Base-by-base conservation (phyloP, 2,797 vertebrate species). In the Trachurus trachurus region DNA sequence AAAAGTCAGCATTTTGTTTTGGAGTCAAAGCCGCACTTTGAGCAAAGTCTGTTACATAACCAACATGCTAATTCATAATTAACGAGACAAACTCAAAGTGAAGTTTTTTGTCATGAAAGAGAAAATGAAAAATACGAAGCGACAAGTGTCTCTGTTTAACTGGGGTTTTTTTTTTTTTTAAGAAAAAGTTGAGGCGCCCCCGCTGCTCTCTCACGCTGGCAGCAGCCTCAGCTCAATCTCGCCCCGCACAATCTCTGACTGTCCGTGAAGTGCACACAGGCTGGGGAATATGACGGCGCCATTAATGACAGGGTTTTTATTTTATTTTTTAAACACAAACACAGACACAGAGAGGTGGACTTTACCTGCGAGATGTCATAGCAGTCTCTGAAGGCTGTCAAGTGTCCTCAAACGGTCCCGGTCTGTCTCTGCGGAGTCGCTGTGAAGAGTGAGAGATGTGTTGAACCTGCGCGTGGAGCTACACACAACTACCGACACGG, bases 361-460 rank as follows among this genome's bases (percentile, higher is more conserved):
- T 94, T 68, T 94, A 97, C 96, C 96, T 96, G 93, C 96, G 95
- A 92, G 95, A 97, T 91, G 96, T 96, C 96, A 96, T 96, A 88
- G 91, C 95, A 93, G 92, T 87, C 76, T 86, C 66, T 81, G 68
- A 57, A 81, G 86, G 86, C 86, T 89, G 90, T 92, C 91, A 84
- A 80, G 73, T 66, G 86, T 87, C 88, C 82, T 85, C 82, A 84
- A 89, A 88, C 73, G 84, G 80, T 84, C 76, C 74, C 79, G 83
- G 81, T 54, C 62, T 54, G 52, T 40, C 67, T 85, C 68, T 12
- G 73, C 76, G 16, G 81, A 78, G 75, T 69, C 84, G 66, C 79
- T 64, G 74, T 19, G 71, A 65, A 52, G 65, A 88, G 58, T 69
- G 76, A 69, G 26, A 9, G 66, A 42, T 29, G 71, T 12, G 86